Conservation (phyloP, 1,140 invertebrate genomes). For the Panonychus citri region DNA sequence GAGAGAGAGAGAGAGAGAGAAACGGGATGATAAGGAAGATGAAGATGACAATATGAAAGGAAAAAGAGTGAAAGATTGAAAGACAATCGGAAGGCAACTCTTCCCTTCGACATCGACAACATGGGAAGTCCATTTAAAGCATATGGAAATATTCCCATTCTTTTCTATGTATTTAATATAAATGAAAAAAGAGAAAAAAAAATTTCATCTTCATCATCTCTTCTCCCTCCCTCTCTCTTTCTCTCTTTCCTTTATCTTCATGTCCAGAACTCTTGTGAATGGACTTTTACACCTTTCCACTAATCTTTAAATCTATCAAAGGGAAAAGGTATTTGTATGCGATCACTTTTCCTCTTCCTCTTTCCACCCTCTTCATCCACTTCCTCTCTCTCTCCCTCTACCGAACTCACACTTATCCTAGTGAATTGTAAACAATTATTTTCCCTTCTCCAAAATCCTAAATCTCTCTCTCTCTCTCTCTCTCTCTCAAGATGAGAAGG, state of each 20-base stretch:
- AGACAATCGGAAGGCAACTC: background rate
- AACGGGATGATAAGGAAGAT: too few relatives aligned
- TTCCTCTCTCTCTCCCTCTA: background rate
- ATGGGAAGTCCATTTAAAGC: conserved; percentile 9
- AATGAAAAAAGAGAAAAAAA: background rate
- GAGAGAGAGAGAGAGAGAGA: background rate
- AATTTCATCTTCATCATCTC: too few relatives aligned
- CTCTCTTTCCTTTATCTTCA: too few relatives aligned
- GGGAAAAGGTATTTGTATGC: background rate
- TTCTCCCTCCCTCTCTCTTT: too few relatives aligned
- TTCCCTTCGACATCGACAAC: background rate
- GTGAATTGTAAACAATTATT: background rate
- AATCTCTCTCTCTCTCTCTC: background rate
- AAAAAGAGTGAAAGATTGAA: background rate
- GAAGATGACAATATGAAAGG: too few relatives aligned
- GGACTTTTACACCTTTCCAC: too few relatives aligned
- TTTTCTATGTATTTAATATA: too few relatives aligned
- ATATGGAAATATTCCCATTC: conserved; percentile 9
- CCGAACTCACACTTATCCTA: background rate
- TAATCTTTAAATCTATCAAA: too few relatives aligned
- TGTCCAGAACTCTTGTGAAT: too few relatives aligned
- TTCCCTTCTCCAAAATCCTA: background rate
- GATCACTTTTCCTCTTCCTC: background rate
- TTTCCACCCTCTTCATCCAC: background rate
- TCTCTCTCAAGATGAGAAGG: background rate